These are phyloP conservation scores for Podarcis cretensis DNA, from an alignment of 2,113 vertebrate genomes.

Conservation along the genomic window DNA sequence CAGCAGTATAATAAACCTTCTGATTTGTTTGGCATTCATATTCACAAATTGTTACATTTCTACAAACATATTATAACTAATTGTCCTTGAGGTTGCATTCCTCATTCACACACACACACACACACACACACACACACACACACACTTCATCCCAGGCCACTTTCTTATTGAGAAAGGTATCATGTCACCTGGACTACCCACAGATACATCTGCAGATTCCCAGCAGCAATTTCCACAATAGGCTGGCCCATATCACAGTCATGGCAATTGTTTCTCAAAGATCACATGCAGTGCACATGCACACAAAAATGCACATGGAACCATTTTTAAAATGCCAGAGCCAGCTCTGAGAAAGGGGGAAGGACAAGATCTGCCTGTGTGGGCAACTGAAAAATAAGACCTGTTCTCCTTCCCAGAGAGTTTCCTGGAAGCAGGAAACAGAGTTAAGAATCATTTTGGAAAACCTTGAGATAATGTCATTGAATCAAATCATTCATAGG, in stretches of 20 bases:
- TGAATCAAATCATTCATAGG: background rate
- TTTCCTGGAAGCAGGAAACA: background rate
- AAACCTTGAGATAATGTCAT: background rate
- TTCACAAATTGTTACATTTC: background rate
- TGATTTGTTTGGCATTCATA: background rate
- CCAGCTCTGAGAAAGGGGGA: background rate
- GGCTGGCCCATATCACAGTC: background rate
- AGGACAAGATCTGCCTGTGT: background rate
- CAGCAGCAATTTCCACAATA: background rate
- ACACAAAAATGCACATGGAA: background rate
- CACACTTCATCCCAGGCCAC: background rate
- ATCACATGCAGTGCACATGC: background rate
- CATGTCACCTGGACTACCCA: background rate
- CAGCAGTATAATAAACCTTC: background rate
- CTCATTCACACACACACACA: background rate
- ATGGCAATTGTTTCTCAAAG: background rate
- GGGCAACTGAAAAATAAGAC: background rate
- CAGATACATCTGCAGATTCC: background rate
- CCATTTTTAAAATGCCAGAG: background rate
- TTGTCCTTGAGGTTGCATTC: background rate
- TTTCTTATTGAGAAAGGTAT: background rate
- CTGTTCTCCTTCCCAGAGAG: background rate
- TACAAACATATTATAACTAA: background rate
- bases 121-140: too few relatives aligned
- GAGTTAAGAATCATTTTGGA: background rate